Percentiles rank a stretch among this genome's conserved stretches.
These are phyloP conservation scores for Menidia beryllina DNA, from an alignment of 2,113 vertebrate genomes.

Conservation along the genomic window DNA sequence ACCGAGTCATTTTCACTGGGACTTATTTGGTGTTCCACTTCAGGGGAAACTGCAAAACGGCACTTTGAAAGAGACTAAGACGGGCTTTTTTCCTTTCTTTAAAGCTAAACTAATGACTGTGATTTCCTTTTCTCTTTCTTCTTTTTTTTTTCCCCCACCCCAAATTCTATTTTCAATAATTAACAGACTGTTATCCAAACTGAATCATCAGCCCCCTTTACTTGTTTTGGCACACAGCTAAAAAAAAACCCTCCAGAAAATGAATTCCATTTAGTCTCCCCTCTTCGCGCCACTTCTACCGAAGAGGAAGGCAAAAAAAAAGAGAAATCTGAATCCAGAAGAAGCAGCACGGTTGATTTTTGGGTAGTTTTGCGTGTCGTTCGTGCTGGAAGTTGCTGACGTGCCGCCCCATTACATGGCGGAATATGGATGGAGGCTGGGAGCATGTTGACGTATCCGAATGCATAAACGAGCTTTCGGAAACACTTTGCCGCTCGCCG, in stretches of 20 bases:
- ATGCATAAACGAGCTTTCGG: conserved; percentile 68
- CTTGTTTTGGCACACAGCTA: too few relatives aligned
- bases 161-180: too few relatives aligned
- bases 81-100: not conserved
- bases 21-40: not conserved
- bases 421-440: conserved; percentile 67
- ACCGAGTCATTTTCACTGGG: conserved; percentile 21
- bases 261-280: too few relatives aligned
- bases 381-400: conserved; percentile 27
- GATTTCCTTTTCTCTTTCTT: not conserved
- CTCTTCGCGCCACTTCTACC: not conserved
- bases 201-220: too few relatives aligned
- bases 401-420: conserved; percentile 51
- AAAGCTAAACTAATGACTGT: not conserved
- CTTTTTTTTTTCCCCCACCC: not conserved
- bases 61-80: conserved; percentile 39
- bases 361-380: conserved; percentile 37
- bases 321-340: conserved; percentile 15
- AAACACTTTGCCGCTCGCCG: conserved; percentile 75
- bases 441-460: conserved; percentile 61
- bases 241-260: too few relatives aligned
- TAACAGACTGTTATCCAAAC: too few relatives aligned
- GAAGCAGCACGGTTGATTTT: conserved; percentile 9
- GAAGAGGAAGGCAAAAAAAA: not conserved
- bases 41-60: conserved; percentile 10